Percentiles rank a stretch among this genome's conserved stretches.
These are phyloP conservation scores for Phyllostomus discolor DNA, from an alignment of 2,113 vertebrate genomes.

Conservation along the genomic window DNA sequence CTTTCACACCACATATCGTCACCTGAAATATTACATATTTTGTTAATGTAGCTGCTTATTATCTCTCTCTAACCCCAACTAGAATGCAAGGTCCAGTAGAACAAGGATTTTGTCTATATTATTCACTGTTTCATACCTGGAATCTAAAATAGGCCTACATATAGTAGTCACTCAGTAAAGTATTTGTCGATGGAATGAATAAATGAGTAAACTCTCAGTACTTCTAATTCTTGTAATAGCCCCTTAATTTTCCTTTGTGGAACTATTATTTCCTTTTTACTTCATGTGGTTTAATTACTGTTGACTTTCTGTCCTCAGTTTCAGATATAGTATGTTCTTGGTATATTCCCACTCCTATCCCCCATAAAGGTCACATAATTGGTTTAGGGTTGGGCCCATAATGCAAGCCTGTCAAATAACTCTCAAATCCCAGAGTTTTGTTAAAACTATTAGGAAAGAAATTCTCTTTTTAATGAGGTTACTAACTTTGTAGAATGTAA, in stretches of 20 bases:
- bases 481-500: neutral
- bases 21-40: neutral
- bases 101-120: neutral
- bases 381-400: neutral
- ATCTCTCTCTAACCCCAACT: neutral
- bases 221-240: neutral
- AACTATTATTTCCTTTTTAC: neutral
- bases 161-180: neutral
- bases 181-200: neutral
- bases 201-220: neutral
- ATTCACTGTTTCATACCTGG: neutral
- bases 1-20: neutral
- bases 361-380: neutral
- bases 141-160: neutral
- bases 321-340: neutral
- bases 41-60: neutral
- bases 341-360: neutral
- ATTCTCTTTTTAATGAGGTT: neutral
- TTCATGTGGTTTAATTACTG: neutral
- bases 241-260: neutral
- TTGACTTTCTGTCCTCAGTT: neutral
- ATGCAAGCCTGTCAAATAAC: neutral
- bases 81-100: neutral
- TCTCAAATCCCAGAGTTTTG: neutral
- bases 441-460: neutral